Evolutionary conservation across 2,797 vertebrate species (phyloP).

Genomic region (Anguilla marmorata): DNA sequence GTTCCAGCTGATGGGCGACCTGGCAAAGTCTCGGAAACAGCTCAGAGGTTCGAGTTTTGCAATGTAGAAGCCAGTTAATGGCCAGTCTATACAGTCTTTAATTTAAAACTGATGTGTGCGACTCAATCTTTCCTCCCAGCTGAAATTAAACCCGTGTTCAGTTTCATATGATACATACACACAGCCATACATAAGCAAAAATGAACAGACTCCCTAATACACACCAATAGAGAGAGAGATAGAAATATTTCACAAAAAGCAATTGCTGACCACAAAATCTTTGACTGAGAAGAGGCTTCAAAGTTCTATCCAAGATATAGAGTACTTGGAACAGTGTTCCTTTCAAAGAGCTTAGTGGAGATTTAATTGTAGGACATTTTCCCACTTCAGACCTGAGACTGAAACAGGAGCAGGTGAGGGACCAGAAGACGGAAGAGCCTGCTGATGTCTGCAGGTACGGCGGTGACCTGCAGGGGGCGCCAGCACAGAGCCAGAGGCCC

Average conservation of each 20-base stretch:
- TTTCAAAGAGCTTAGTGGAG: neutral
- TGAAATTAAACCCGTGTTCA: neutral
- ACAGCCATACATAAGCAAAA: neutral
- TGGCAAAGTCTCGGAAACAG: slow-evolving; percentile 88
- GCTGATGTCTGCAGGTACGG: slow-evolving; percentile 60
- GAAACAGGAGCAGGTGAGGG: slow-evolving; percentile 73
- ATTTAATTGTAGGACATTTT: neutral
- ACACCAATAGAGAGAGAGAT: neutral
- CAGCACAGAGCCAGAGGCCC: slow-evolving; percentile 65
- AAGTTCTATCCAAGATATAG: neutral
- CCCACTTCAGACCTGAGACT: slow-evolving; percentile 79
- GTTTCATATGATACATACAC: neutral
- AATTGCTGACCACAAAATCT: neutral
- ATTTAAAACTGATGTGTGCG: neutral
- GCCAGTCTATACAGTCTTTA: neutral
- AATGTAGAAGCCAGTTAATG: neutral
- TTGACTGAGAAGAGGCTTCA: neutral
- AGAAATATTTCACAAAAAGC: neutral
- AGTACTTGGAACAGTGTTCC: neutral
- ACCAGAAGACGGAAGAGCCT: slow-evolving; percentile 52
- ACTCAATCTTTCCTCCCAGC: neutral
- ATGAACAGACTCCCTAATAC: neutral
- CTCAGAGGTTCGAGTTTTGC: slow-evolving; percentile 80
- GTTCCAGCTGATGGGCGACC: slow-evolving; percentile 88
- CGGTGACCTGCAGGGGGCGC: slow-evolving; percentile 63